Conservation (phyloP, 2,888 invertebrate species). For the Trissonchulus latispiculum region DNA sequence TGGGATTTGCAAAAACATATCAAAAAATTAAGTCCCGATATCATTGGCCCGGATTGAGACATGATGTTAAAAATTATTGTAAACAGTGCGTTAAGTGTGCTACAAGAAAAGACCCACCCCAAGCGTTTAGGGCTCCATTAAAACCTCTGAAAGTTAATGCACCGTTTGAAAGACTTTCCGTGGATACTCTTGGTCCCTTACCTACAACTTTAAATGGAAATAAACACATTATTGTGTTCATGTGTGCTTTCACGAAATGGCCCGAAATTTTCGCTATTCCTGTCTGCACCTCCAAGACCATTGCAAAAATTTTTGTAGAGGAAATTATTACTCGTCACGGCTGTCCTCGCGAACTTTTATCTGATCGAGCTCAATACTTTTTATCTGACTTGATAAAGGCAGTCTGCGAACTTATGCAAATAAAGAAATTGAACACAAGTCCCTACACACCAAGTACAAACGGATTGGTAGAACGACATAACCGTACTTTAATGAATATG, state of each 20-base stretch:
- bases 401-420: slow-evolving; percentile 26
- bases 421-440: slow-evolving; percentile 24
- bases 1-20: slow-evolving; percentile 27
- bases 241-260: slow-evolving; percentile 29
- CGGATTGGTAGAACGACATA: slow-evolving; percentile 33
- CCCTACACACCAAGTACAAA: slow-evolving; percentile 30
- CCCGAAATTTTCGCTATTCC: slow-evolving; percentile 35
- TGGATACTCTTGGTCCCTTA: slow-evolving; percentile 31
- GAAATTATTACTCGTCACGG: slow-evolving; percentile 30
- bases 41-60: slow-evolving; percentile 27
- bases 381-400: slow-evolving; percentile 24
- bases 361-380: slow-evolving; percentile 34
- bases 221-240: slow-evolving; percentile 29
- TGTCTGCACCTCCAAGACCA: slow-evolving; percentile 35
- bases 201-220: slow-evolving; percentile 25
- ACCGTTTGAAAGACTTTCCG: slow-evolving; percentile 30
- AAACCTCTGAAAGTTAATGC: slow-evolving; percentile 21
- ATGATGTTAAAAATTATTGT: slow-evolving; percentile 22
- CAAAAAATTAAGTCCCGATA: slow-evolving; percentile 23
- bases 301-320: slow-evolving; percentile 33
- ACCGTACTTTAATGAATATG: slow-evolving; percentile 30
- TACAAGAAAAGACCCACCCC: slow-evolving; percentile 20
- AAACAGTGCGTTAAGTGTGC: slow-evolving; percentile 26
- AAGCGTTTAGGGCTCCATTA: slow-evolving; percentile 20
- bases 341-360: slow-evolving; percentile 28